Percentiles rank a stretch among this genome's conserved stretches.
phyloP scores from a whole-genome alignment of 30 jellyfish, hydroid and myxozoan genomes.

The Aurelia coerulea region DNA sequence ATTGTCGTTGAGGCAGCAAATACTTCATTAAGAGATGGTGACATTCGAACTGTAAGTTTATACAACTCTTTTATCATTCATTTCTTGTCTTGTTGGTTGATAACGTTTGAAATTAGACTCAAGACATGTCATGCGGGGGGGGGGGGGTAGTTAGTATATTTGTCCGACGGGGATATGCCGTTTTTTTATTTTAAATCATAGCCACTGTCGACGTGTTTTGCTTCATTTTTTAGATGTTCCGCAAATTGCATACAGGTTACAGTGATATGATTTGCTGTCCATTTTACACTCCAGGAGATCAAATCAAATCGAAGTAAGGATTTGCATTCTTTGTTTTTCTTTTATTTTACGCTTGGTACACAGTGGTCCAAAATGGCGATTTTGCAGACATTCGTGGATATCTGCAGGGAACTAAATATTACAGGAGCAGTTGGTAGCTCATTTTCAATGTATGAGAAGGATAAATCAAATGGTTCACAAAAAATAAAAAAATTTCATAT shows the following conservation, averaged over 20 bases:
- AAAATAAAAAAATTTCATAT: no score
- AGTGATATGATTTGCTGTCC: conserved; percentile 93
- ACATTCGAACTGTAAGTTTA: conserved; percentile 78
- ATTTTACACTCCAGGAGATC: conserved; percentile 93
- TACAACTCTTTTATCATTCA: background rate
- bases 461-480: no score
- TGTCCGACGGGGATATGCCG: no score
- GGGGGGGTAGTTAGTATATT: no score
- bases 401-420: no score
- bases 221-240: conserved; percentile 80
- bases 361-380: no score
- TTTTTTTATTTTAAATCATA: no score
- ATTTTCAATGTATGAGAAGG: no score
- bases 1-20: conserved; percentile 89
- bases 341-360: background rate
- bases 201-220: no score
- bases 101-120: background rate
- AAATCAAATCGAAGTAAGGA: conserved; percentile 82
- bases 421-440: no score
- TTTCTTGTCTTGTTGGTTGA: background rate
- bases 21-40: conserved; percentile 90
- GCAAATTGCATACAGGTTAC: conserved; percentile 84
- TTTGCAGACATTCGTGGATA: no score
- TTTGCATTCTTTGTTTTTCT: background rate
- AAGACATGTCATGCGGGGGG: background rate